These are phyloP conservation scores for Heliothis subflexa DNA, from an alignment of 1,140 invertebrate species.

Conservation along the genomic window DNA sequence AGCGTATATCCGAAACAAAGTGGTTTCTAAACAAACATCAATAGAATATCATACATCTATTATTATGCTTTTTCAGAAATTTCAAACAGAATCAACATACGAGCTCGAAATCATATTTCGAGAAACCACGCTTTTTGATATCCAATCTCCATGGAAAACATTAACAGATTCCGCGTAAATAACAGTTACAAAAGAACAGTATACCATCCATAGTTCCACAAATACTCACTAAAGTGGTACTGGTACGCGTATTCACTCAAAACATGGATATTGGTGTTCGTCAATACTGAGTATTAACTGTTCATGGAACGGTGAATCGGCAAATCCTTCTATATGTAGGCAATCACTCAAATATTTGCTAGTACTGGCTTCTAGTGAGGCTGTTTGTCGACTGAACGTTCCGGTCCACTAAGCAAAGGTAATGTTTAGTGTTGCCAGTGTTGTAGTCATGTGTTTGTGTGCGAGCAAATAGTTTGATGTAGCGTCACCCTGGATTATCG, in stretches of 20 bases:
- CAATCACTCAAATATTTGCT: slow-evolving; percentile 74
- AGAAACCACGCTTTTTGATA: neutral
- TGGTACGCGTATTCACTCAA: neutral
- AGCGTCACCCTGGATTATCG: slow-evolving; percentile 38
- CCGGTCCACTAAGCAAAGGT: slow-evolving; percentile 68
- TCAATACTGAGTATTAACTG: slow-evolving; percentile 28
- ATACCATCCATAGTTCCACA: neutral
- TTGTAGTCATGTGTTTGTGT: slow-evolving; percentile 49
- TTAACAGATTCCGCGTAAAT: no score
- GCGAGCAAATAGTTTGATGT: slow-evolving; percentile 54
- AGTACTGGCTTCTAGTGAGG: slow-evolving; percentile 52
- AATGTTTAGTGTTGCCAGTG: slow-evolving; percentile 56
- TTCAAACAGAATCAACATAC: no score
- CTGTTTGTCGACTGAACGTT: slow-evolving; percentile 61
- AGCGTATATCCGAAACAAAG: neutral
- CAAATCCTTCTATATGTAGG: slow-evolving; percentile 54
- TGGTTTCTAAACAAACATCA: neutral
- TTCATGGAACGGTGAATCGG: slow-evolving; percentile 44
- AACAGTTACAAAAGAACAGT: no score
- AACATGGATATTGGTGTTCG: slow-evolving; percentile 19
- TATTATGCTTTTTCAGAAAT: no score
- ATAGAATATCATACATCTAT: neutral
- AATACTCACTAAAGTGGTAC: neutral
- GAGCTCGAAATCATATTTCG: no score
- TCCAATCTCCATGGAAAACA: no score